These are phyloP conservation scores for Andinoacara biseriatus DNA, from an alignment of 2,113 vertebrate species.

Conservation along the genomic window DNA sequence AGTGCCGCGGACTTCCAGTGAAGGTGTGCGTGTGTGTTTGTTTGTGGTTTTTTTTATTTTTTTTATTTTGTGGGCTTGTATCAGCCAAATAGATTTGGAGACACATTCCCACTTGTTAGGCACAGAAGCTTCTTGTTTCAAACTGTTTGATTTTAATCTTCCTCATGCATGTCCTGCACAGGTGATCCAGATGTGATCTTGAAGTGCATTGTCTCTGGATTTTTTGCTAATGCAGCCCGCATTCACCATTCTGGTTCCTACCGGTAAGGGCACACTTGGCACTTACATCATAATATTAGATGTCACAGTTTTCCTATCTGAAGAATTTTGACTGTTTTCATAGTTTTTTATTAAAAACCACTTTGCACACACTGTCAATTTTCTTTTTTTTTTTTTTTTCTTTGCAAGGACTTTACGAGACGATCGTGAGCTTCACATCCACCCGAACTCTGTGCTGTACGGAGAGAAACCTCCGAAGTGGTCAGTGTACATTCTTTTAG, in stretches of 20 bases:
- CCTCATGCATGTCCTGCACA: constrained; percentile 53
- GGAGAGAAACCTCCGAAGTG: constrained; percentile 97
- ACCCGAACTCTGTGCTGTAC: constrained; percentile 93
- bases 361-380: not conserved
- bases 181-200: constrained; percentile 97
- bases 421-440: constrained; percentile 94
- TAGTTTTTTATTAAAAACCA: not conserved
- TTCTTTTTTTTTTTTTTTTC: not conserved
- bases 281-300: not conserved
- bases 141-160: not conserved
- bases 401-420: constrained; percentile 91
- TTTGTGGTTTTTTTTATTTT: too few species aligned
- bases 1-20: constrained; percentile 93
- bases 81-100: not conserved
- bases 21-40: constrained; percentile 80
- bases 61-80: not conserved
- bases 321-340: not conserved
- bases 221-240: constrained; percentile 96
- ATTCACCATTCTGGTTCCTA: constrained; percentile 96
- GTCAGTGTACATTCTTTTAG: constrained; percentile 73
- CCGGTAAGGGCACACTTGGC: constrained; percentile 77
- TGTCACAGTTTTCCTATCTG: not conserved
- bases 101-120: not conserved
- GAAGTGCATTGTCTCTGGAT: constrained; percentile 93
- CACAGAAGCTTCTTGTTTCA: not conserved